phyloP scores from a whole-genome alignment of 2,113 vertebrate genomes.

The Rattus norvegicus region DNA sequence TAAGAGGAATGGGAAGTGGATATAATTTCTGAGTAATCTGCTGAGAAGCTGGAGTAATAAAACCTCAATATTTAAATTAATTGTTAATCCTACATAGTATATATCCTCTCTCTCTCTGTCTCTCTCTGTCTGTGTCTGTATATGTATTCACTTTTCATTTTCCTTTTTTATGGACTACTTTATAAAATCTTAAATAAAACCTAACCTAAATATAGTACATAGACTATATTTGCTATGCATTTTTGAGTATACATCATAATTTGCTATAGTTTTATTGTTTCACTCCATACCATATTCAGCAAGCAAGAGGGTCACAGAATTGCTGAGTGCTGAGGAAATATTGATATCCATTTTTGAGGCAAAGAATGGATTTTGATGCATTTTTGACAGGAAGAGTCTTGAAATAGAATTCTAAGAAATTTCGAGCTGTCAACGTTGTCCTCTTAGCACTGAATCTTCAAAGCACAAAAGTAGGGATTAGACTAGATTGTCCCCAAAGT shows the following conservation, averaged over 20 bases:
- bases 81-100: background rate
- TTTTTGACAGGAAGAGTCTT: background rate
- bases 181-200: background rate
- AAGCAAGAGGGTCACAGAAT: background rate
- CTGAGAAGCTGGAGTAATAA: background rate
- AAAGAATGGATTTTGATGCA: too few species aligned
- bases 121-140: background rate
- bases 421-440: background rate
- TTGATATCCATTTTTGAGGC: background rate
- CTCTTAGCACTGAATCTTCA: background rate
- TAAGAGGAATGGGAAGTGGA: background rate
- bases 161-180: too few species aligned
- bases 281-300: background rate
- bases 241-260: background rate
- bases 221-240: background rate
- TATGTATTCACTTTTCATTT: background rate
- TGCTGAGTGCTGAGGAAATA: background rate
- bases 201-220: background rate
- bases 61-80: background rate
- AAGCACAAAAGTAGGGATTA: background rate
- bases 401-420: background rate
- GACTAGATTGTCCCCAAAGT: background rate
- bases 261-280: conserved; percentile 32
- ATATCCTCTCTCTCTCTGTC: too few species aligned
- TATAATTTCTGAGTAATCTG: conserved; percentile 3